Percentiles rank a stretch among this genome's conserved stretches.
These are phyloP conservation scores for Orthonevra nobilis DNA, from an alignment of 2,888 invertebrate genomes.

Conservation along the genomic window DNA sequence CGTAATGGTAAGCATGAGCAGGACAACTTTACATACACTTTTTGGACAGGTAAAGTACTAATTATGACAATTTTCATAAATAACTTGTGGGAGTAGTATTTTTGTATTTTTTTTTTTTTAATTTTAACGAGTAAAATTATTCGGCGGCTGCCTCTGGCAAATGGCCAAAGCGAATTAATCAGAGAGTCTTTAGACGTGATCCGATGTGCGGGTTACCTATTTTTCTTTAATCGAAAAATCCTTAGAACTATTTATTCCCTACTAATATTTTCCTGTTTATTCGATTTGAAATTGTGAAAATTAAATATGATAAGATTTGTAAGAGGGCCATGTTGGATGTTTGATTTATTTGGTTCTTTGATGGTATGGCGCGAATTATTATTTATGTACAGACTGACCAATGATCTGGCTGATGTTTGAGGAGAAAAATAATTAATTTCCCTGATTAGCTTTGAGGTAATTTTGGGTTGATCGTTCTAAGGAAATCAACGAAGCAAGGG, in stretches of 20 bases:
- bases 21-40: conserved; percentile 58
- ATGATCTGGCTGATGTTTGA: too few relatives aligned
- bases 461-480: too few relatives aligned
- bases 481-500: not conserved
- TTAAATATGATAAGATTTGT: conserved; percentile 51
- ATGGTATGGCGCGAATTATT: too few relatives aligned
- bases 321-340: conserved; percentile 26
- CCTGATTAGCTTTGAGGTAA: too few relatives aligned
- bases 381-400: too few relatives aligned
- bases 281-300: too few relatives aligned
- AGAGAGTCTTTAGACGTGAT: conserved; percentile 42
- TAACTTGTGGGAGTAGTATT: conserved; percentile 48
- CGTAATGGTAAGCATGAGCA: conserved; percentile 26
- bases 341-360: conserved; percentile 41
- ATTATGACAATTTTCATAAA: conserved; percentile 54
- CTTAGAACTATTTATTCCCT: not conserved
- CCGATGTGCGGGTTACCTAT: not conserved
- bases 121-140: conserved; percentile 32
- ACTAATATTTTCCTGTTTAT: not conserved
- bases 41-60: conserved; percentile 47
- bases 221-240: conserved; percentile 29
- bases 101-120: not conserved
- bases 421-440: too few relatives aligned
- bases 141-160: conserved; percentile 57
- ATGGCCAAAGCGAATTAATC: conserved; percentile 60